A percentile compares a stretch with the other conserved stretches of the same genome.
phyloP scores from a whole-genome alignment of 2,797 vertebrate species.

The Iguana delicatissima region DNA sequence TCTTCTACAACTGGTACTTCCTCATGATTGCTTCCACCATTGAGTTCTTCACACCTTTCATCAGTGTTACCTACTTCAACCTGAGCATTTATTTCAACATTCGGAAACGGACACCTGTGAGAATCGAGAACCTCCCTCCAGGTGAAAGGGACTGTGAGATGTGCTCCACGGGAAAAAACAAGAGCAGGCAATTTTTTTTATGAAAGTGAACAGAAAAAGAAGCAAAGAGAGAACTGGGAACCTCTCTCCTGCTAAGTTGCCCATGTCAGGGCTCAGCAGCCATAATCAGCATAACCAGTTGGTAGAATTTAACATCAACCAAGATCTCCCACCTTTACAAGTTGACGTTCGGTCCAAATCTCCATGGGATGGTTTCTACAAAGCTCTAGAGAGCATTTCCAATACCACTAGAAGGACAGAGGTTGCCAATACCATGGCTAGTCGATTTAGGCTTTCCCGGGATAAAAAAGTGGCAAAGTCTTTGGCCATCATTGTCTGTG shows the following conservation, averaged over 20 bases:
- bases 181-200: slow-evolving; percentile 74
- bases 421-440: slow-evolving; percentile 69
- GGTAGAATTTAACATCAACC: slow-evolving; percentile 50
- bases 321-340: slow-evolving; percentile 75
- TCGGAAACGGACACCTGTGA: slow-evolving; percentile 74
- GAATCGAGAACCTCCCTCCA: slow-evolving; percentile 61
- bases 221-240: slow-evolving; percentile 50
- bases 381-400: slow-evolving; percentile 57
- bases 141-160: slow-evolving; percentile 68
- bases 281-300: slow-evolving; percentile 60
- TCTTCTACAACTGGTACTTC: slow-evolving; percentile 86
- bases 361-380: slow-evolving; percentile 53
- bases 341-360: slow-evolving; percentile 63
- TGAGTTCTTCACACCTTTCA: slow-evolving; percentile 85
- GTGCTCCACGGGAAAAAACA: slow-evolving; percentile 63
- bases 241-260: slow-evolving; percentile 49
- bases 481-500: slow-evolving; percentile 82
- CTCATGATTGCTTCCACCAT: slow-evolving; percentile 82
- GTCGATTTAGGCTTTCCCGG: slow-evolving; percentile 75
- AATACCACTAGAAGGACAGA: slow-evolving; percentile 57
- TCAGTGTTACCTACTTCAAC: slow-evolving; percentile 83
- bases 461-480: slow-evolving; percentile 83
- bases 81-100: slow-evolving; percentile 84
- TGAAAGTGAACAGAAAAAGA: slow-evolving; percentile 63
- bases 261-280: slow-evolving; percentile 28